These are phyloP conservation scores for Latrodectus hesperus DNA, from an alignment of 2,888 invertebrate species.

Conservation along the genomic window DNA sequence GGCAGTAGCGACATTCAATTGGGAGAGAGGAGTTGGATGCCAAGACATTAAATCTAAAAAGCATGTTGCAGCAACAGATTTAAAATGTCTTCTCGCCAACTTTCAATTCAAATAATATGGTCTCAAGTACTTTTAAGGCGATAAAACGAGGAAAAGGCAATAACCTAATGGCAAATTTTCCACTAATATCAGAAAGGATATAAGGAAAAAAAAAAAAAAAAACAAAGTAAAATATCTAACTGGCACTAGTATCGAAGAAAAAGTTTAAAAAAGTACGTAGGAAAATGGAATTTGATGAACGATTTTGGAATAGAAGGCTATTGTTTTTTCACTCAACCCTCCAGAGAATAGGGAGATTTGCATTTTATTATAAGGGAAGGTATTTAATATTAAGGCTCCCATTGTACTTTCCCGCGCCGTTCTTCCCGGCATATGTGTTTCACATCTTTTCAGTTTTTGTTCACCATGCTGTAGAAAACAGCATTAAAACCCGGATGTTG, in stretches of 20 bases:
- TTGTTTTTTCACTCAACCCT: constrained; percentile 40
- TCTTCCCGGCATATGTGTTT: background rate
- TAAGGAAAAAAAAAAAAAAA: background rate
- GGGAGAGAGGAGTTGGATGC: background rate
- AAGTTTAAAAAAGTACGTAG: background rate
- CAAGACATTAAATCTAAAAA: background rate
- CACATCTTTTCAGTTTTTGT: background rate
- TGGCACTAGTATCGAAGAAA: background rate
- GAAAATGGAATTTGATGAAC: constrained; percentile 28
- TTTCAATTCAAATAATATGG: constrained; percentile 12
- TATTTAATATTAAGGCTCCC: constrained; percentile 63
- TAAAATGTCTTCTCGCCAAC: background rate
- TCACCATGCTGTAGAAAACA: background rate
- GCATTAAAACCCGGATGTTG: constrained; percentile 61
- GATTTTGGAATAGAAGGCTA: constrained; percentile 26
- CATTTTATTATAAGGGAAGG: constrained; percentile 65
- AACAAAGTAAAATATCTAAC: background rate
- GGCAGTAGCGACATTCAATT: background rate
- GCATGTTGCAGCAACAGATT: background rate
- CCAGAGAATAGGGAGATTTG: constrained; percentile 61
- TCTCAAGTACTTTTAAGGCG: constrained; percentile 18
- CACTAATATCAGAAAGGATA: constrained; percentile 1
- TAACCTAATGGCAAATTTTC: constrained; percentile 35
- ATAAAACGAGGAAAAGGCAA: constrained; percentile 29
- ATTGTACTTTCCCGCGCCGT: constrained; percentile 27